Conservation (phyloP, 1,140 invertebrate species). For the Panagrolaimus sp. region DNA sequence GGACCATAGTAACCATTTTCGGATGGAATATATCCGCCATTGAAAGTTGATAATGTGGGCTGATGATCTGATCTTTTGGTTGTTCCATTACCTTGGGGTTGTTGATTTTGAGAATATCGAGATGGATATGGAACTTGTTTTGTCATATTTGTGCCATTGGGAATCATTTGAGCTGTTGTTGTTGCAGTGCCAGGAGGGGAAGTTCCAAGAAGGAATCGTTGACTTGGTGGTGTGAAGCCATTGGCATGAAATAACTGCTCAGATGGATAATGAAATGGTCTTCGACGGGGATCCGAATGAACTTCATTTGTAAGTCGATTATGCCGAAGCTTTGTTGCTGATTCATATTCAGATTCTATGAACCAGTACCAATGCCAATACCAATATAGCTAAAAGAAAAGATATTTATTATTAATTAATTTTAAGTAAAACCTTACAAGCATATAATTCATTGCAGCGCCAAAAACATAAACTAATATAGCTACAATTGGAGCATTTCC, state of each 20-base stretch:
- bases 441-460: constrained; percentile 54
- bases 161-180: neutral
- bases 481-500: constrained; percentile 47
- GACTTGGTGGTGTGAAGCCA: neutral
- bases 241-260: neutral
- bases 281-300: neutral
- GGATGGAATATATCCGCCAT: neutral
- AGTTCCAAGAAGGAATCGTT: neutral
- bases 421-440: constrained; percentile 37
- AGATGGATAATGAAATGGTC: constrained; percentile 4
- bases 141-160: neutral
- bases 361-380: constrained; percentile 58
- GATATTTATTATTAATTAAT: neutral
- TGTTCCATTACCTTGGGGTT: too few species aligned
- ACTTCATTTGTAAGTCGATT: neutral
- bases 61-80: neutral
- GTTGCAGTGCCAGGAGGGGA: neutral
- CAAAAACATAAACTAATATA: constrained; percentile 49
- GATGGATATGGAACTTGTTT: neutral
- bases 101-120: too few species aligned
- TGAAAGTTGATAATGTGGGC: neutral
- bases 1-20: neutral
- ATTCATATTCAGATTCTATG: constrained; percentile 48
- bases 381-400: constrained; percentile 47
- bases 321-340: constrained; percentile 37